Evolutionary conservation across 2,888 invertebrate species (phyloP).

Genomic region (Laspeyria flexula): DNA sequence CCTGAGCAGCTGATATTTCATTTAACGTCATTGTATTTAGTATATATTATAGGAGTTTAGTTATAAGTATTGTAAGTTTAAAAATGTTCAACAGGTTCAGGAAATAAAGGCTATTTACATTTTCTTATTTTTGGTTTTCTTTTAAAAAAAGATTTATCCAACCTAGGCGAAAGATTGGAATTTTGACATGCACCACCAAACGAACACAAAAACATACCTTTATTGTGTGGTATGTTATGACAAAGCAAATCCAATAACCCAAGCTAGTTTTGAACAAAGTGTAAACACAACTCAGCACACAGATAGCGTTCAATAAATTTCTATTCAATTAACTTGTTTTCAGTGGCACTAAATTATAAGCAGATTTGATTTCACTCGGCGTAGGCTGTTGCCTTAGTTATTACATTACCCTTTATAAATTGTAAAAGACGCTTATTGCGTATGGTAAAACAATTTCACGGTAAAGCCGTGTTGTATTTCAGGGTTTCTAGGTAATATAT

Average conservation of each 20-base stretch:
- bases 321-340: conserved; percentile 56
- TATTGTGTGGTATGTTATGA: no score
- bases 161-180: no score
- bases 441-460: conserved; percentile 44
- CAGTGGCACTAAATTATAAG: conserved; percentile 54
- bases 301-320: conserved; percentile 39
- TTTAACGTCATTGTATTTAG: no score
- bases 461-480: conserved; percentile 40
- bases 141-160: no score
- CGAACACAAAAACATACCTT: no score
- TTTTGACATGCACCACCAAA: no score
- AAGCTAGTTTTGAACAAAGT: conserved; percentile 3
- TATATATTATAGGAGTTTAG: no score
- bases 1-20: no score
- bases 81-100: no score
- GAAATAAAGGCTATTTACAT: no score
- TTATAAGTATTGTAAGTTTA: no score
- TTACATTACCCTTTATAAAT: conserved; percentile 50
- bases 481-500: conserved; percentile 37
- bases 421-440: conserved; percentile 51
- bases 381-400: conserved; percentile 56
- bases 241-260: neutral
- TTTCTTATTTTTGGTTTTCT: no score
- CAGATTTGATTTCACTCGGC: conserved; percentile 58
- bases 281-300: conserved; percentile 21